These are phyloP conservation scores for Colaptes auratus DNA, from an alignment of 2,113 vertebrate genomes.

Conservation along the genomic window DNA sequence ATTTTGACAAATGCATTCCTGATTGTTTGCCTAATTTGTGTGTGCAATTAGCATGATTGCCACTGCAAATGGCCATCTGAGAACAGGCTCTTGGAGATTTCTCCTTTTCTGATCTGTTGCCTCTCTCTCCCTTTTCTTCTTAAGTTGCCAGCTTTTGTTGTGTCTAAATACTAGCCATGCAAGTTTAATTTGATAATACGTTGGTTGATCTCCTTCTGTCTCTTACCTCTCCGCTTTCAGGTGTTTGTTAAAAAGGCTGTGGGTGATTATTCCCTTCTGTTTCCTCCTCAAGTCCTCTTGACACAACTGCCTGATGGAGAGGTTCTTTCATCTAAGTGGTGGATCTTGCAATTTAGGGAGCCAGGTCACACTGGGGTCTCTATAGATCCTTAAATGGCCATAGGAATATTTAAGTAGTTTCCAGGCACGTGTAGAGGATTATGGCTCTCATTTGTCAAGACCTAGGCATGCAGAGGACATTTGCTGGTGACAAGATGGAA, in stretches of 20 bases:
- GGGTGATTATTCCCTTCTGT: background rate
- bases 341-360: background rate
- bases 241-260: constrained; percentile 14
- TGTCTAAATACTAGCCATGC: background rate
- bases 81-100: background rate
- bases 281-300: constrained; percentile 7
- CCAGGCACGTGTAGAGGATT: background rate
- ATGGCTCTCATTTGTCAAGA: background rate
- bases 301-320: rapidly evolving
- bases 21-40: constrained; percentile 46
- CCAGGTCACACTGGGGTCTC: background rate
- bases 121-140: background rate
- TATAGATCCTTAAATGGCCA: background rate
- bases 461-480: background rate
- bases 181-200: background rate
- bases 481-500: background rate
- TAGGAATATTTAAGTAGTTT: background rate
- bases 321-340: background rate
- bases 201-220: constrained; percentile 14
- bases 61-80: constrained; percentile 37
- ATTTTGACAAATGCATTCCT: constrained; percentile 57
- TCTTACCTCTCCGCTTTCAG: background rate
- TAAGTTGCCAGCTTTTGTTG: background rate
- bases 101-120: background rate
- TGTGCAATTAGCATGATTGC: constrained; percentile 59